A percentile compares a stretch with the other conserved stretches of the same genome.
These are phyloP conservation scores for Brachypodius melanocephalos DNA, from an alignment of 2,113 vertebrate genomes.

Conservation along the genomic window DNA sequence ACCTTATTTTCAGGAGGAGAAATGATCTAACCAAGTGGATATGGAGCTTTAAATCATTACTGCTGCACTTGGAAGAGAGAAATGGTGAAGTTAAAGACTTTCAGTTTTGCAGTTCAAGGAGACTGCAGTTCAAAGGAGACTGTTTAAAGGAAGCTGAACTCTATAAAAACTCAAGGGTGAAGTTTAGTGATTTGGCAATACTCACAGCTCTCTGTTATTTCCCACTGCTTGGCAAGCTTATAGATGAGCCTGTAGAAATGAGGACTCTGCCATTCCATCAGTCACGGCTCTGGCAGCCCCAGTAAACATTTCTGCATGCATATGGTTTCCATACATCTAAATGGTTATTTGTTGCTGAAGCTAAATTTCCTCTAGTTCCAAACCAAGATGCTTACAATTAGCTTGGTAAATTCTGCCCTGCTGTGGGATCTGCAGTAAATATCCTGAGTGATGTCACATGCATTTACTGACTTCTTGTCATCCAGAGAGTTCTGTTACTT, in stretches of 20 bases:
- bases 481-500: neutral
- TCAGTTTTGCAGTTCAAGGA: too few relatives aligned
- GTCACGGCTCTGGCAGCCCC: neutral
- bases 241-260: neutral
- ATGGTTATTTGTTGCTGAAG: neutral
- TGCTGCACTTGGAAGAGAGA: neutral
- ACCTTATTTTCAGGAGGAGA: neutral
- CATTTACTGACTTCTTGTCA: neutral
- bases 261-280: neutral
- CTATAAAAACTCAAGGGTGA: neutral
- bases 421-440: neutral
- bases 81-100: neutral
- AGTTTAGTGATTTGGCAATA: neutral
- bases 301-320: neutral
- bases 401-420: neutral
- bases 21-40: neutral
- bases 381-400: neutral
- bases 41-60: neutral
- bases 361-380: neutral
- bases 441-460: neutral
- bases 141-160: neutral
- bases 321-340: neutral
- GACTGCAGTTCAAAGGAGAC: neutral
- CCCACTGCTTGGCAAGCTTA: neutral
- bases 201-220: neutral